These are phyloP conservation scores for Sinocyclocheilus rhinocerous DNA, from an alignment of 2,113 vertebrate genomes.

Conservation along the genomic window DNA sequence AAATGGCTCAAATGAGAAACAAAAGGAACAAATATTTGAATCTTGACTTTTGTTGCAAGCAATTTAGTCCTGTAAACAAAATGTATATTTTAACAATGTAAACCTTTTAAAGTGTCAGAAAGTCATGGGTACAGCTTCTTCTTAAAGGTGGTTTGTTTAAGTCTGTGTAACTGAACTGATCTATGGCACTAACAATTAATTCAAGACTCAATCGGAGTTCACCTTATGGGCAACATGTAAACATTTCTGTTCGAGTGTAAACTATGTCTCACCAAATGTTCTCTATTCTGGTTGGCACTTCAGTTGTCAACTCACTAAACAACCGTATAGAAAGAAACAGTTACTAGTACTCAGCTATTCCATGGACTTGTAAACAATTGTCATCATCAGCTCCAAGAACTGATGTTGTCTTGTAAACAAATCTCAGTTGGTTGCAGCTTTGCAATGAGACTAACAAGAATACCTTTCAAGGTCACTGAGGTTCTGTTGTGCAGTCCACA, in stretches of 20 bases:
- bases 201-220: slow-evolving; percentile 36
- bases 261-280: slow-evolving; percentile 47
- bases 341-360: slow-evolving; percentile 36
- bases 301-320: slow-evolving; percentile 49
- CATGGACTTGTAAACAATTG: slow-evolving; percentile 64
- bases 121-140: slow-evolving; percentile 3
- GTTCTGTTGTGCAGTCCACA: slow-evolving; percentile 29
- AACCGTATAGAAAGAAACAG: slow-evolving; percentile 43
- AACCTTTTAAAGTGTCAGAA: slow-evolving; percentile 18
- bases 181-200: slow-evolving; percentile 27
- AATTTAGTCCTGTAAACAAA: slow-evolving; percentile 68
- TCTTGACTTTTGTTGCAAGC: slow-evolving; percentile 48
- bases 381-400: slow-evolving; percentile 56
- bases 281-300: slow-evolving; percentile 68
- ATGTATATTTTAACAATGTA: slow-evolving; percentile 57
- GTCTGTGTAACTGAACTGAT: slow-evolving; percentile 32
- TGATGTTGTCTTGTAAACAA: slow-evolving; percentile 54
- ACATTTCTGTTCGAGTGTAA: slow-evolving; percentile 73
- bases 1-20: neutral
- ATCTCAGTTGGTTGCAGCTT: slow-evolving; percentile 42
- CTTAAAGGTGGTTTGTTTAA: slow-evolving; percentile 20
- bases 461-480: slow-evolving; percentile 32
- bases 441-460: slow-evolving; percentile 22
- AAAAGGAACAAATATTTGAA: neutral
- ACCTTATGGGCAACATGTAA: slow-evolving; percentile 65